Evolutionary conservation across 2,797 vertebrate genomes (phyloP).

Genomic region (Chaetodon trifasciatus): DNA sequence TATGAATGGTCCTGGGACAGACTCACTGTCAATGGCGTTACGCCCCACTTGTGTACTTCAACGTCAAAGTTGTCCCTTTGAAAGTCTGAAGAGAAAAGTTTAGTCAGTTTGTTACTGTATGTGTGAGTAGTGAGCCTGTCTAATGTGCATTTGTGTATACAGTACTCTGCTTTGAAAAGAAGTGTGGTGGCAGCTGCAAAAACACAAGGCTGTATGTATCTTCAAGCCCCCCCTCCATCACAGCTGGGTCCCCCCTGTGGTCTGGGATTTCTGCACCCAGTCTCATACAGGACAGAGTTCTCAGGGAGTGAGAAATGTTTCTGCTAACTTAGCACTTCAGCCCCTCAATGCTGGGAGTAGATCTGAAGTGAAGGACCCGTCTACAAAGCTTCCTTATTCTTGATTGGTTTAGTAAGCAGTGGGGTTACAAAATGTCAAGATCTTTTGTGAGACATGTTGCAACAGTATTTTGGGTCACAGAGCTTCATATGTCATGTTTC

Average conservation of each 20-base stretch:
- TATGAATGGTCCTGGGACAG: conserved; percentile 26
- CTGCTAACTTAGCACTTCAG: conserved; percentile 54
- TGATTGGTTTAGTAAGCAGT: conserved; percentile 21
- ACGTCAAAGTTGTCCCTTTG: conserved; percentile 56
- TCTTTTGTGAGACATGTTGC: conserved; percentile 2
- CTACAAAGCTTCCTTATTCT: conserved; percentile 41
- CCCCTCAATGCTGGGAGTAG: background rate
- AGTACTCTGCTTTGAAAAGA: conserved; percentile 65
- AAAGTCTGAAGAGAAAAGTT: conserved; percentile 35
- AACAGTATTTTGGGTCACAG: conserved; percentile 5
- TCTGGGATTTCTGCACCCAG: conserved; percentile 30
- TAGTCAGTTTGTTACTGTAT: conserved; percentile 48
- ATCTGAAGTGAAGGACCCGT: conserved; percentile 17
- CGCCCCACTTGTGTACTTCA: conserved; percentile 22
- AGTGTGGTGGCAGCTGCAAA: conserved; percentile 77
- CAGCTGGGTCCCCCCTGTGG: conserved; percentile 58
- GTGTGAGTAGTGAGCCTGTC: conserved; percentile 47
- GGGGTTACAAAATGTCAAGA: conserved; percentile 5
- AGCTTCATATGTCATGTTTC: background rate
- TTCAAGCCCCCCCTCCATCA: conserved; percentile 30
- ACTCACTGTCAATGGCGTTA: conserved; percentile 26
- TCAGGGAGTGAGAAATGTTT: conserved; percentile 35
- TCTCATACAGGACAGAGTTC: conserved; percentile 50
- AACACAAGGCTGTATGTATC: conserved; percentile 70
- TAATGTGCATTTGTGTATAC: conserved; percentile 48